phyloP scores from a whole-genome alignment of 2,113 vertebrate species.

The Passerina amoena region DNA sequence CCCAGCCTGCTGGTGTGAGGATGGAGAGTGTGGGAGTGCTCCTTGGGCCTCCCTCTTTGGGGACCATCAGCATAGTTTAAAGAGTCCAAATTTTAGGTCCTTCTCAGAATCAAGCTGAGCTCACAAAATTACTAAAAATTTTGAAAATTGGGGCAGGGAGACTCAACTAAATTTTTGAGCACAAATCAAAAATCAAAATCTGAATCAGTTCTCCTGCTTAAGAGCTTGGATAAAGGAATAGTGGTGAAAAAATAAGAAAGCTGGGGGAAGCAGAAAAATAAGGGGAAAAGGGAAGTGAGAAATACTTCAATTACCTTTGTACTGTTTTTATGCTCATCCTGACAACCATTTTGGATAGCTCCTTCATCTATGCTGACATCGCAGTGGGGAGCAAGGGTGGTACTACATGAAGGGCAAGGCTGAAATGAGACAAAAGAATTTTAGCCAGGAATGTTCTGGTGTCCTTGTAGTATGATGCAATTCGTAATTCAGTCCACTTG shows the following conservation, averaged over 20 bases:
- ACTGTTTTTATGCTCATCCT: conserved; percentile 84
- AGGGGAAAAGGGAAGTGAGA: not conserved
- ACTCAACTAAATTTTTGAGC: not conserved
- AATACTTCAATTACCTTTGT: conserved; percentile 78
- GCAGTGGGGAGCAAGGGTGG: conserved; percentile 73
- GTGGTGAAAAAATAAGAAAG: not conserved
- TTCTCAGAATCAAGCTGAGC: not conserved
- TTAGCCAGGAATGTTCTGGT: not conserved
- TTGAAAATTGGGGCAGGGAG: not conserved
- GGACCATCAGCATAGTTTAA: not conserved
- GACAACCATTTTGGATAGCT: conserved; percentile 82
- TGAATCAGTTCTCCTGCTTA: not conserved
- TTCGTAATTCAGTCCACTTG: not conserved
- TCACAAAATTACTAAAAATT: not conserved
- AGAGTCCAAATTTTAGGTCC: not conserved
- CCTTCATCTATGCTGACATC: conserved; percentile 79
- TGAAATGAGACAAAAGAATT: conserved; percentile 69
- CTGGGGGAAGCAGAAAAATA: not conserved
- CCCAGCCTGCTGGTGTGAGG: not conserved
- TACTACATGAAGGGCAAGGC: conserved; percentile 85
- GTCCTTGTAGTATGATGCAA: not conserved
- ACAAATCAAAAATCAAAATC: not conserved
- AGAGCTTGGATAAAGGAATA: not conserved
- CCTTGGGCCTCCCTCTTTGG: not conserved
- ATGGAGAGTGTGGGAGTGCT: fast-evolving